phyloP scores from a whole-genome alignment of 2,113 vertebrate genomes.

The Rhea pennata region DNA sequence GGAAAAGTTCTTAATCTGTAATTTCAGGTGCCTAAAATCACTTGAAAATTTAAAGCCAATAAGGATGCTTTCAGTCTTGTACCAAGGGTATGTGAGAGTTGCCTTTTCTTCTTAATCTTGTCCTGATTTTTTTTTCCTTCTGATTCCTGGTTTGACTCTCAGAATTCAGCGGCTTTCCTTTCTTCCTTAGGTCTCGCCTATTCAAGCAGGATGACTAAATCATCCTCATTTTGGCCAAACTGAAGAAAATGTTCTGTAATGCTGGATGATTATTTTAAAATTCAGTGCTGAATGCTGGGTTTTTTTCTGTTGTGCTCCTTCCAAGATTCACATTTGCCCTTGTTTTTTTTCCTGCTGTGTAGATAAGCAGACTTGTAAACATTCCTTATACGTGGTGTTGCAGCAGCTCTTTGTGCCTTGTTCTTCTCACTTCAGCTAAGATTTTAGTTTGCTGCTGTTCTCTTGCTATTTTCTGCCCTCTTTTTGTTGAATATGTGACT shows the following conservation, averaged over 20 bases:
- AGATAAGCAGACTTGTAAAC: neutral
- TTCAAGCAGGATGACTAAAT: neutral
- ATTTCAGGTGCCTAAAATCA: neutral
- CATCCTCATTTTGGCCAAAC: neutral
- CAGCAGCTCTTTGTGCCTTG: neutral
- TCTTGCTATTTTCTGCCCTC: too few relatives aligned
- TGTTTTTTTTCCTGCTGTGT: neutral
- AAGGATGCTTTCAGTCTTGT: neutral
- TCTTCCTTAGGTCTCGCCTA: neutral
- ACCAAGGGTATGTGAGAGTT: neutral
- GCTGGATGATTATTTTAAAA: neutral
- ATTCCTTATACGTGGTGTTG: neutral
- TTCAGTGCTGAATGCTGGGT: neutral
- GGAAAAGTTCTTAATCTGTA: neutral
- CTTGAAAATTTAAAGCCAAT: neutral
- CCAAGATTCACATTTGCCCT: neutral
- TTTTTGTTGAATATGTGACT: neutral
- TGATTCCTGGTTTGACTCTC: neutral
- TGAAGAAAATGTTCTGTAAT: neutral
- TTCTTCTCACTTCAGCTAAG: neutral
- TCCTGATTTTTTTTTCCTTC: neutral
- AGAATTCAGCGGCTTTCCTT: neutral
- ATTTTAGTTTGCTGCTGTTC: neutral
- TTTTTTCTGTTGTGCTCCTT: neutral
- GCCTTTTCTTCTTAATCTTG: neutral